A percentile compares a stretch with the other conserved stretches of the same genome.
phyloP scores from a whole-genome alignment of 1,140 invertebrate species.

The Leptinotarsa defecta region DNA sequence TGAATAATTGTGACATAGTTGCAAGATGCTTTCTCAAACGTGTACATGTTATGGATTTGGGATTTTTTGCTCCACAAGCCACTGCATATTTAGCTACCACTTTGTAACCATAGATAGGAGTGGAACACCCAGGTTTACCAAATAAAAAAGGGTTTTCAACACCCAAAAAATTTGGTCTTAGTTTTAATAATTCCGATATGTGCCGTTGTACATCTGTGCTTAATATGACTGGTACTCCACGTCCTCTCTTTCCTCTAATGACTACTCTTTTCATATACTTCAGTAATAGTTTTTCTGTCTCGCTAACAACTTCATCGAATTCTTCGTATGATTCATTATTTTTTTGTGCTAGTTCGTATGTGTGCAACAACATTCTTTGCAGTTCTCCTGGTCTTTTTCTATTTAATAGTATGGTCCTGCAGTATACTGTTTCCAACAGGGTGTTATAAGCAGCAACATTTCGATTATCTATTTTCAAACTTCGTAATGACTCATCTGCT shows the following conservation, averaged over 20 bases:
- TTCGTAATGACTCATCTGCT: slow-evolving; percentile 47
- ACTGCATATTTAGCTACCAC: slow-evolving; percentile 45
- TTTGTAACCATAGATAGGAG: slow-evolving; percentile 48
- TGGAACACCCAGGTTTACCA: slow-evolving; percentile 36
- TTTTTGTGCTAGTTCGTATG: background rate
- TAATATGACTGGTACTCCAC: slow-evolving; percentile 31
- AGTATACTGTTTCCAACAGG: slow-evolving; percentile 36
- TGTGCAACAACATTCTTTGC: slow-evolving; percentile 17
- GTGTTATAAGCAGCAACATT: slow-evolving; percentile 36
- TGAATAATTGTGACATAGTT: slow-evolving; percentile 51
- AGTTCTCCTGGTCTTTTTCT: slow-evolving; percentile 36
- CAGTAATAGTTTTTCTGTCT: slow-evolving; percentile 33
- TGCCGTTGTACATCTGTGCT: slow-evolving; percentile 24
- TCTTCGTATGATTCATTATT: slow-evolving; percentile 33
- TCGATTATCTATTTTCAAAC: slow-evolving; percentile 26
- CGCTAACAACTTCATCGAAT: slow-evolving; percentile 27
- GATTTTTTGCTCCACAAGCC: slow-evolving; percentile 41
- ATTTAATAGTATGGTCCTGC: slow-evolving; percentile 35
- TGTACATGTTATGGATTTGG: slow-evolving; percentile 43
- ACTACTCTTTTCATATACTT: slow-evolving; percentile 31
- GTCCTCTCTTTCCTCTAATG: slow-evolving; percentile 31
- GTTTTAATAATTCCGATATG: slow-evolving; percentile 14
- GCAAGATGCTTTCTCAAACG: slow-evolving; percentile 51
- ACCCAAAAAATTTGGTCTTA: slow-evolving; percentile 26
- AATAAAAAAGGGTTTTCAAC: slow-evolving; percentile 39